Evolutionary conservation across 2,797 vertebrate species (phyloP).

Genomic region (Apogon hyalosoma): DNA sequence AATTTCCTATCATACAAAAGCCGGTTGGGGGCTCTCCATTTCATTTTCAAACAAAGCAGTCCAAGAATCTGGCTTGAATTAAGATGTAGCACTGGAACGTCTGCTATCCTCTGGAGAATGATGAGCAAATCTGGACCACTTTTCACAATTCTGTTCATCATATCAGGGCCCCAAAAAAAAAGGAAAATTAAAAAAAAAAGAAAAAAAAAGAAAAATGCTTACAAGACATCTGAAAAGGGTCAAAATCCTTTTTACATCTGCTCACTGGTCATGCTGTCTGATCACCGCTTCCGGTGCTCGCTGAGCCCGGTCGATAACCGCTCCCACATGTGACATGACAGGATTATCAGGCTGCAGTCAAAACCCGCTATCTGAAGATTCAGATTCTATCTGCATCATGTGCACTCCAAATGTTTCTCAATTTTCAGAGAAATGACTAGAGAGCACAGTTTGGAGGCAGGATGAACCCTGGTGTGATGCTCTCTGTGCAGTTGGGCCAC

Average conservation of each 20-base stretch:
- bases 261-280: constrained; percentile 29
- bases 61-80: constrained; percentile 41
- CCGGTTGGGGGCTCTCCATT: constrained; percentile 35
- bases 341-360: constrained; percentile 26
- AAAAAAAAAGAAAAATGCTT: background rate
- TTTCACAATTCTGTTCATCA: background rate
- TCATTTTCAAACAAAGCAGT: constrained; percentile 47
- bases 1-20: constrained; percentile 55
- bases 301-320: constrained; percentile 5
- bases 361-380: constrained; percentile 22
- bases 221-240: constrained; percentile 39
- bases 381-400: constrained; percentile 9
- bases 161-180: constrained; percentile 7
- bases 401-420: constrained; percentile 31
- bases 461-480: constrained; percentile 16
- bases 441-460: constrained; percentile 37
- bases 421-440: constrained; percentile 14
- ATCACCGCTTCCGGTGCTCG: constrained; percentile 26
- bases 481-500: constrained; percentile 27
- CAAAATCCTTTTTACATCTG: constrained; percentile 43
- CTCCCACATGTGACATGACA: constrained; percentile 47
- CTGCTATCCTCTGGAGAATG: constrained; percentile 2
- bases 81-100: constrained; percentile 23
- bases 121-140: constrained; percentile 13
- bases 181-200: no score